These are phyloP conservation scores for Addax nasomaculatus DNA, from an alignment of 2,113 vertebrate genomes.

Conservation along the genomic window DNA sequence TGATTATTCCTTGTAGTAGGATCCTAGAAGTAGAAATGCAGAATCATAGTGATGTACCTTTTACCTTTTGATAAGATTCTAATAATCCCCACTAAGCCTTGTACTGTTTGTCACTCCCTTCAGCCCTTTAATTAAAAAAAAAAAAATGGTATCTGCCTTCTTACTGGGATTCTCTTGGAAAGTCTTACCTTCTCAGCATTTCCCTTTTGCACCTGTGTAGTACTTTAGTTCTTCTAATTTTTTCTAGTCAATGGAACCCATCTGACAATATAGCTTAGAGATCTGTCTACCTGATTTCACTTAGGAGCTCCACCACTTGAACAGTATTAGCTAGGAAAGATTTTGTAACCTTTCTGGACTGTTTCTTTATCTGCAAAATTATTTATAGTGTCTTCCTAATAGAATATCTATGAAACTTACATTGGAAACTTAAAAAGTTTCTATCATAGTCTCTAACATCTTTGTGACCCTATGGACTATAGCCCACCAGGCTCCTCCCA, in stretches of 20 bases:
- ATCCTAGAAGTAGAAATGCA: neutral
- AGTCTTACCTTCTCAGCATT: neutral
- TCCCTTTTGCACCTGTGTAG: neutral
- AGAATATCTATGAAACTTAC: neutral
- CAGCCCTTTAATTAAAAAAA: neutral
- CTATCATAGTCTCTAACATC: neutral
- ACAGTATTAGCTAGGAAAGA: neutral
- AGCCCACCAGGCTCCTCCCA: neutral
- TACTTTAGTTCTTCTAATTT: neutral
- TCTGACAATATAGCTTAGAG: neutral
- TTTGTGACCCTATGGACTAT: neutral
- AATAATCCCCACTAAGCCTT: neutral
- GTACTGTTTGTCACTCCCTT: neutral
- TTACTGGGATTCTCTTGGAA: neutral
- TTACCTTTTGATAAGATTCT: neutral
- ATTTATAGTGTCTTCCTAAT: neutral
- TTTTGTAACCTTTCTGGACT: neutral
- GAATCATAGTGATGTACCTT: neutral
- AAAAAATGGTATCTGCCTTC: neutral
- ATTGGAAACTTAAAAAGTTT: neutral
- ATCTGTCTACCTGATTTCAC: neutral
- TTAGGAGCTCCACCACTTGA: neutral
- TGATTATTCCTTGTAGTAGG: neutral
- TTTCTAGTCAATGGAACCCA: neutral
- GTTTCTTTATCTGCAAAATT: neutral